Evolutionary conservation across 2,113 vertebrate species (phyloP).

Genomic region (Oncorhynchus nerka): DNA sequence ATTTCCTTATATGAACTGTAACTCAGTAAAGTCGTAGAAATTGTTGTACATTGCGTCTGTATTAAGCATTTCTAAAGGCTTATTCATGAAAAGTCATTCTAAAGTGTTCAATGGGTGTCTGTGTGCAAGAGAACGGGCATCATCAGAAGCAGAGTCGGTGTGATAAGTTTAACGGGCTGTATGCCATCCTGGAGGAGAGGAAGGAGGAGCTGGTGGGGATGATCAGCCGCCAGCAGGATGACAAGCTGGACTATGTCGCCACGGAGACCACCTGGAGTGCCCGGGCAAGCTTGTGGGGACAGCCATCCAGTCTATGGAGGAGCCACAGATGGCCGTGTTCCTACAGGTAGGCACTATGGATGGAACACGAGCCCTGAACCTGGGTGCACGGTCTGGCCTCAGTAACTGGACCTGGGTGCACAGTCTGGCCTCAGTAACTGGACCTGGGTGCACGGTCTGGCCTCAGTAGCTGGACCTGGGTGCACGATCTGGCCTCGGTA

Average conservation of each 20-base stretch:
- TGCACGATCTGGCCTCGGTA: too few species aligned
- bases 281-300: constrained; percentile 83
- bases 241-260: constrained; percentile 74
- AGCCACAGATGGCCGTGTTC: constrained; percentile 84
- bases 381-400: background rate
- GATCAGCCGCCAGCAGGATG: constrained; percentile 80
- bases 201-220: constrained; percentile 83
- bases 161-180: constrained; percentile 77
- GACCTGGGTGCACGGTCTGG: background rate
- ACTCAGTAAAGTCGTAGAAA: too few species aligned
- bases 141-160: constrained; percentile 80
- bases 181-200: constrained; percentile 82
- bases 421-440: too few species aligned
- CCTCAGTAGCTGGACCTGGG: background rate
- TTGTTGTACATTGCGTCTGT: too few species aligned
- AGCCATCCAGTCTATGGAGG: constrained; percentile 83
- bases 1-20: too few species aligned
- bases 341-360: constrained; percentile 76
- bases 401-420: too few species aligned
- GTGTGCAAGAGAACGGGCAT: constrained; percentile 78
- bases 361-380: background rate
- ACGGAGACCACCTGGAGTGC: constrained; percentile 83
- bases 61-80: background rate
- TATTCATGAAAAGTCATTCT: too few species aligned
- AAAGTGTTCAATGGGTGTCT: background rate